Base-by-base conservation (phyloP, 30 jellyfish, hydroid and myxozoan genomes). In the Sanderia malayensis region DNA sequence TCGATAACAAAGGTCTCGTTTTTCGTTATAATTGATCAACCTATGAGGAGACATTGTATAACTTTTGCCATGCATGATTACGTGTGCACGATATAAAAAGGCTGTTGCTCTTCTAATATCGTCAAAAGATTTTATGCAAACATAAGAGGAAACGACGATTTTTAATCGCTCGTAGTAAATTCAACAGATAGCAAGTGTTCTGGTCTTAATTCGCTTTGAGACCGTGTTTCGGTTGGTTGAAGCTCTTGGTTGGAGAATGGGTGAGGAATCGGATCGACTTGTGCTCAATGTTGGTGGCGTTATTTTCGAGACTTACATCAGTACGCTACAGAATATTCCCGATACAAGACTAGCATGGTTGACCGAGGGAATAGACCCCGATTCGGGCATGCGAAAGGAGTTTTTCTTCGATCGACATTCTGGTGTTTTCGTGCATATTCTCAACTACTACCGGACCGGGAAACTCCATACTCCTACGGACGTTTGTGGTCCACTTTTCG, bases 301-400 rank as follows among this genome's bases (percentile, higher is more conserved):
- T 0, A 60, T 70, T 26, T 89, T 71, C 61, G 98, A 90, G 69
- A 90, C 98, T 17, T 90, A 82, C 44, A 73, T 79, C 73, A 90
- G 96, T 37, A 90, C 98, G 24, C 71, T 90, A 21, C 98, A 82
- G 76, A 90, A 90, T 33, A 82, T 90, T 18, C 84, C 98, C 0
- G 98, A 90, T 31, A 90, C 98, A 1, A 68, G 98, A n/a, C 53
- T 90, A 31, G 95, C 98, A 1, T 90, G 98, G 98, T 79, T 90
- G 53, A 80, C 94, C 0, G 98, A 90, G 69, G 86, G 89, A 49
- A 64, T 76, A 4, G 94, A 79, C 67, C 88, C 75, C 22, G 94
- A 90, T 11, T 78, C 86, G 47, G 23, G 34, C 1, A 47, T 61
- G 31, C 82, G 85, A 25, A 83, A 83, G 44, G 96, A 90, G 61